Percentiles rank a stretch among this genome's conserved stretches.
Evolutionary conservation across 2,888 invertebrate genomes (phyloP).

Genomic region (Bellardia pandia): DNA sequence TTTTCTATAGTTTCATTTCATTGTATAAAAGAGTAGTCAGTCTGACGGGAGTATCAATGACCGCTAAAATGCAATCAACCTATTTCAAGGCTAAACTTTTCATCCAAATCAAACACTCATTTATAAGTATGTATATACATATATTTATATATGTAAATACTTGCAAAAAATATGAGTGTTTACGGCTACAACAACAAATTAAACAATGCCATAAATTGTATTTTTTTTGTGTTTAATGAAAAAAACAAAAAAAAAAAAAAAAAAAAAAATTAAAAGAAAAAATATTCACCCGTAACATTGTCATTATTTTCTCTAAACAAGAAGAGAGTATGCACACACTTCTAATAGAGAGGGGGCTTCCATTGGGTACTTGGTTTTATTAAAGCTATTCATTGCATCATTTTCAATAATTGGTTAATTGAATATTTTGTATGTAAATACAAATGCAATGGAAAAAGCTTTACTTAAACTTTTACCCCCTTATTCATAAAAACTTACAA

Average conservation of each 20-base stretch:
- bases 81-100: slow-evolving; percentile 81
- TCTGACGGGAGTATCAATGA: slow-evolving; percentile 78
- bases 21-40: slow-evolving; percentile 38
- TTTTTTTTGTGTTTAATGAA: neutral
- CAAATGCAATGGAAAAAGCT: too few species aligned
- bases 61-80: slow-evolving; percentile 83
- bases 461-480: too few species aligned
- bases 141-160: neutral
- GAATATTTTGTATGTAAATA: too few species aligned
- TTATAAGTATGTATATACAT: neutral
- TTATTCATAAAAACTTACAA: too few species aligned
- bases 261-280: neutral
- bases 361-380: too few species aligned
- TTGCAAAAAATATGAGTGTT: neutral
- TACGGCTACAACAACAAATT: slow-evolving; percentile 17
- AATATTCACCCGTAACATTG: neutral
- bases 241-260: neutral
- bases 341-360: neutral
- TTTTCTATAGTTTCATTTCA: slow-evolving; percentile 70
- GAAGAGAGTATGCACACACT: neutral
- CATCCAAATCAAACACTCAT: slow-evolving; percentile 45
- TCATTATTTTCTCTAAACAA: neutral
- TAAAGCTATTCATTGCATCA: too few species aligned
- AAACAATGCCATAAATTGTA: slow-evolving; percentile 13
- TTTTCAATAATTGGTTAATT: too few species aligned